phyloP scores from a whole-genome alignment of 2,888 invertebrate species.

The Micoletzkya japonica region DNA sequence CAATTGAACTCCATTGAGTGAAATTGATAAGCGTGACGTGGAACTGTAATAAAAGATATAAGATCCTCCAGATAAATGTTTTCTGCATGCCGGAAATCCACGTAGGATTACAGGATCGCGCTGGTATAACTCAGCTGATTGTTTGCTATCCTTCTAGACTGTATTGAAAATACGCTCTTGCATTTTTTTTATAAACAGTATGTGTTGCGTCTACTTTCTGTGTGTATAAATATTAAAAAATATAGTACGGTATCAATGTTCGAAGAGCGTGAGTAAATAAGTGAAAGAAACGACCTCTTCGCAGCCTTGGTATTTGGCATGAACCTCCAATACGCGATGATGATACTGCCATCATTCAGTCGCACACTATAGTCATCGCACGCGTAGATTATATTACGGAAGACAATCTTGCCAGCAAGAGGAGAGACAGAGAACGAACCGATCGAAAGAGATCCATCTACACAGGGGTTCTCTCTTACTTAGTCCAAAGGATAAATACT shows the following conservation, averaged over 20 bases:
- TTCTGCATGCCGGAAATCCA: too few species aligned
- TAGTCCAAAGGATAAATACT: too few species aligned
- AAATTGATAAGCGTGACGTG: slow-evolving; percentile 70
- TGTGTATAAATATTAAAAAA: too few species aligned
- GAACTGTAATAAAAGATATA: slow-evolving; percentile 67
- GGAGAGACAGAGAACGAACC: slow-evolving; percentile 92
- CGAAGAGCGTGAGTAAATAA: too few species aligned
- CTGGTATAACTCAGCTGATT: too few species aligned
- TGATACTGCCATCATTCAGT: slow-evolving; percentile 92
- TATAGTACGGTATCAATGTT: too few species aligned
- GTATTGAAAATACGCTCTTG: too few species aligned
- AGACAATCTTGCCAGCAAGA: slow-evolving; percentile 97
- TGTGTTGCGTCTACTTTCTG: too few species aligned
- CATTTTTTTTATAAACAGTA: too few species aligned
- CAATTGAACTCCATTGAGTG: slow-evolving; percentile 85
- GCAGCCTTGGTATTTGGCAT: slow-evolving; percentile 91
- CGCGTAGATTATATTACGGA: slow-evolving; percentile 82
- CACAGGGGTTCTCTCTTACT: too few species aligned
- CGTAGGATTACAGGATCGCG: too few species aligned
- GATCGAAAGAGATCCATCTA: slow-evolving; percentile 45
- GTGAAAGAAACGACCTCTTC: slow-evolving; percentile 66
- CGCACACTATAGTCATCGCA: slow-evolving; percentile 89
- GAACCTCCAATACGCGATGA: slow-evolving; percentile 97
- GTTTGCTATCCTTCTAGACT: too few species aligned
- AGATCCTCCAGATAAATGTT: not conserved